A percentile compares a stretch with the other conserved stretches of the same genome.
These are phyloP conservation scores for Pomatostomus ruficeps DNA, from an alignment of 2,113 vertebrate species.

Conservation along the genomic window DNA sequence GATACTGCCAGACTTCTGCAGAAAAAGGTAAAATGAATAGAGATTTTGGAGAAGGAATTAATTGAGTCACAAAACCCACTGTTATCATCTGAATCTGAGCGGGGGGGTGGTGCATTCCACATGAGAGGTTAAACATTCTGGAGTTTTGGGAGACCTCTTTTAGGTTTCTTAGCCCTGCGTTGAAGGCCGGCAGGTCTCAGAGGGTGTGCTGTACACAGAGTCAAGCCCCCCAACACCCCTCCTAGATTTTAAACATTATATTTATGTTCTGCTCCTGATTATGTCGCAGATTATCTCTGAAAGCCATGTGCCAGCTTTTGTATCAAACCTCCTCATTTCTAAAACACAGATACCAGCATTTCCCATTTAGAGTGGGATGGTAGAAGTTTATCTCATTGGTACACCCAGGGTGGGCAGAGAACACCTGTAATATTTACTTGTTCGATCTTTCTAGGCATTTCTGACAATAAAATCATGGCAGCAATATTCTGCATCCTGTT, in stretches of 20 bases:
- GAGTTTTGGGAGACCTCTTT: neutral
- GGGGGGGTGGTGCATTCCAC: neutral
- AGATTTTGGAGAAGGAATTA: neutral
- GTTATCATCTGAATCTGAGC: neutral
- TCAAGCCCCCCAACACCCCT: neutral
- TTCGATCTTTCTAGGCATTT: neutral
- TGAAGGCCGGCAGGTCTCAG: neutral
- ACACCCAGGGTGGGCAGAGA: accelerated
- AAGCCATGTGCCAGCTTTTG: neutral
- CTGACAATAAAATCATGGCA: neutral
- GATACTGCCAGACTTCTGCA: neutral
- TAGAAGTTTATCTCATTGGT: neutral
- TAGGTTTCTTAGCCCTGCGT: neutral
- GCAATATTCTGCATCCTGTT: neutral
- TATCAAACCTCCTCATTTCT: neutral
- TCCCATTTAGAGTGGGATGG: neutral
- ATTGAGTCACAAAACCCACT: neutral
- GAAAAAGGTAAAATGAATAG: neutral
- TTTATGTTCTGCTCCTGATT: neutral
- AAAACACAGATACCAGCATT: neutral
- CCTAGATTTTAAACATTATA: neutral
- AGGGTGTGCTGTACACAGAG: too few species aligned
- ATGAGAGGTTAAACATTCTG: neutral
- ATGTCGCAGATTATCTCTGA: neutral
- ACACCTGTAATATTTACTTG: neutral